Base-by-base conservation (phyloP, 2,888 invertebrate species). In the Melinaea marsaeus region DNA sequence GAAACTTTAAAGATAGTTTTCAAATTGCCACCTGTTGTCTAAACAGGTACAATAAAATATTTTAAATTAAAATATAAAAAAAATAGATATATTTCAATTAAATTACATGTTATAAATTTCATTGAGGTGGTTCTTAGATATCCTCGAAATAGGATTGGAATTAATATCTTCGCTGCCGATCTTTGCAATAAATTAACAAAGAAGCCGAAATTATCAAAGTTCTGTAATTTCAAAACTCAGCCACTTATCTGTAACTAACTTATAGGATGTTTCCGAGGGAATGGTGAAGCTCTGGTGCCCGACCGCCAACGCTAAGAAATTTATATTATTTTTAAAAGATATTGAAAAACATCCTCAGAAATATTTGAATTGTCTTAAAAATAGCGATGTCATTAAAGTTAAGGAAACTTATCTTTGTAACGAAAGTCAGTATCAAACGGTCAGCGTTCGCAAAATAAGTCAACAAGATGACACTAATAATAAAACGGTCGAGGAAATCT, bases 231-330 rank as follows among this genome's bases (percentile, higher is more conserved):
- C 51, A 57, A 57, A 69, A 71, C 66, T 70, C 63, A 65, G 63
- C 68, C 72, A 69, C 65, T 73, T 72, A 72, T 71, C 67, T 69
- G 61, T 54, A 65, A 65, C 69, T 71, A 67, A 74, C 76, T 85
- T 84, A 68, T 78, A 90, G 90, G 79, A 84, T 61, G 76, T 87
- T 65, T 84, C 85, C 45, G 88, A 89, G 74, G 88, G 86, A 57
- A 79, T 86, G 42, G 79, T 90, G 2, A 88, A 87, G 67, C 69
- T 87, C 70, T 88, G 88, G 90, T 75, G 79, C 65, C 85, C 87
- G 2, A 85, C 80, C 77, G 74, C 76, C 11, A 81, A 89, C 60
- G 83, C 84, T 35, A 85, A 84, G 68, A 84, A 84, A 77, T 79
- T 90, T 35, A 78, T 88, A 57, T 65, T 64, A 58, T 84, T 88